phyloP scores from a whole-genome alignment of 2,113 vertebrate species.

The Phaethon lepturus region DNA sequence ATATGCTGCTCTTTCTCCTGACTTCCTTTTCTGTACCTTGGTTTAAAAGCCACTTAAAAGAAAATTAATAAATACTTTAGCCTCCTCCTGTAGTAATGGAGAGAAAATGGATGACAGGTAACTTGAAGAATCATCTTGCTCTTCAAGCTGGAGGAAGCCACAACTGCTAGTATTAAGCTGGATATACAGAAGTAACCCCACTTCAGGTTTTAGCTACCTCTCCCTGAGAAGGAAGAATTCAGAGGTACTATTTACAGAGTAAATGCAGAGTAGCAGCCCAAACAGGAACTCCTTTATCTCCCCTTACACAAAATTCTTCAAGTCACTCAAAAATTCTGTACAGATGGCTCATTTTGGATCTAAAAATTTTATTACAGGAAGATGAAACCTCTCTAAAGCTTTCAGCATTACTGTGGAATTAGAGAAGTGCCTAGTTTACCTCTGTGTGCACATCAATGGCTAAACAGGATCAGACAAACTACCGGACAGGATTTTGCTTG shows the following conservation, averaged over 20 bases:
- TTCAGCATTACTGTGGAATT: neutral
- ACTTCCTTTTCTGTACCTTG: neutral
- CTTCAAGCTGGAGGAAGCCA: neutral
- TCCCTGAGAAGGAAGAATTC: neutral
- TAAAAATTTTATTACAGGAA: neutral
- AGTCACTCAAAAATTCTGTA: neutral
- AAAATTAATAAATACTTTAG: neutral
- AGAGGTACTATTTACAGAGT: neutral
- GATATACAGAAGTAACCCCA: neutral
- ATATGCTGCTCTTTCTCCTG: neutral
- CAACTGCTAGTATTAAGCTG: neutral
- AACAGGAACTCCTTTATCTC: neutral
- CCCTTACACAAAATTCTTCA: neutral
- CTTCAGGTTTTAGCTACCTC: neutral
- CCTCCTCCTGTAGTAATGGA: neutral
- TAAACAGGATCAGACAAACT: neutral
- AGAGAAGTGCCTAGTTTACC: neutral
- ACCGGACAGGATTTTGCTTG: neutral
- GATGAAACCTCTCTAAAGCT: neutral
- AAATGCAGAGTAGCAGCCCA: neutral
- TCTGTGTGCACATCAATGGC: neutral
- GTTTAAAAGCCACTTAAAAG: neutral
- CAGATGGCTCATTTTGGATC: neutral
- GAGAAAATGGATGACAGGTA: neutral
- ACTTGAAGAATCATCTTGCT: neutral